phyloP scores from a whole-genome alignment of 2,797 vertebrate species.

The Pseudochirops corinnae region DNA sequence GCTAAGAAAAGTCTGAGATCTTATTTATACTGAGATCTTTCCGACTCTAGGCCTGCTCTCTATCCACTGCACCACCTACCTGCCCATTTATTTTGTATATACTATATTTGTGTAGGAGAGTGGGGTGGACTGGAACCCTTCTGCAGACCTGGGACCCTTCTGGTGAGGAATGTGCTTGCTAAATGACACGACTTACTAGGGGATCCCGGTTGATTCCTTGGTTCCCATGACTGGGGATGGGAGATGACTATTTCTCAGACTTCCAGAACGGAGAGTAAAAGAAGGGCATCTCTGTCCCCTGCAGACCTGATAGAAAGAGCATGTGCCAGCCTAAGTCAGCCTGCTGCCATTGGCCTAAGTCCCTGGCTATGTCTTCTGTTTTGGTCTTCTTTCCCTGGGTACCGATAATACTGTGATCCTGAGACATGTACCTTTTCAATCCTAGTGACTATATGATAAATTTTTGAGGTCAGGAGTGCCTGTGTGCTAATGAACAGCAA shows the following conservation, averaged over 20 bases:
- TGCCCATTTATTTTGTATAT: background rate
- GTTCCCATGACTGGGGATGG: background rate
- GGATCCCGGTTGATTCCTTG: background rate
- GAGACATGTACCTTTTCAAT: background rate
- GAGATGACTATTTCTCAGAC: background rate
- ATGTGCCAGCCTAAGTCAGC: background rate
- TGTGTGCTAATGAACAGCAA: background rate
- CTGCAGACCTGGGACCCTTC: background rate
- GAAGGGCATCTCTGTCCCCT: background rate
- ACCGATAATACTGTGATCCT: background rate
- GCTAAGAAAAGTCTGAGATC: background rate
- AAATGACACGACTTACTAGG: background rate
- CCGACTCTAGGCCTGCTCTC: background rate
- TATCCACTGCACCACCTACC: background rate
- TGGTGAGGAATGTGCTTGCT: background rate
- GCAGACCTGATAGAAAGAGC: background rate
- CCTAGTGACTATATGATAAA: background rate
- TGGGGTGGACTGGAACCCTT: background rate
- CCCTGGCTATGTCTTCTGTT: background rate
- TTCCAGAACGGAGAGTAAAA: background rate
- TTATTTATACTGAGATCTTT: background rate
- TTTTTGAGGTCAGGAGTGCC: background rate
- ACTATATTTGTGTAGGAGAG: background rate
- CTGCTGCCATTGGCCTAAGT: background rate
- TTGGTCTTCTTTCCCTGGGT: background rate